Evolutionary conservation across 1,140 invertebrate genomes (phyloP).

Genomic region (Zelostemma sp.): DNA sequence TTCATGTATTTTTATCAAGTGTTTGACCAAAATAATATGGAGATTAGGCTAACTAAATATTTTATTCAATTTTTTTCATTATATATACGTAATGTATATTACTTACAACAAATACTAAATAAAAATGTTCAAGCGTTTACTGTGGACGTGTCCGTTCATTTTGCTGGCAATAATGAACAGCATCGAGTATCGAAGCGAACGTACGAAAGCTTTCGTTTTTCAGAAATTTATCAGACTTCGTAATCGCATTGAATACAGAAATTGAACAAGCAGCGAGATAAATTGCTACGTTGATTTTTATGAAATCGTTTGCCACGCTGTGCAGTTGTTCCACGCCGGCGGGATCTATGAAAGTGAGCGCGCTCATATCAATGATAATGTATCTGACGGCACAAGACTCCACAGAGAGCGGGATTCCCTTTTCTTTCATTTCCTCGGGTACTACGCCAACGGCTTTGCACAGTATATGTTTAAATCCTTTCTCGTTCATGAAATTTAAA

Average conservation of each 20-base stretch:
- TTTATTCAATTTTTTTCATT: too few relatives aligned
- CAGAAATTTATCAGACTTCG: conserved; percentile 69
- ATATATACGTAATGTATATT: too few relatives aligned
- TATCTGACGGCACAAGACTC: conserved; percentile 43
- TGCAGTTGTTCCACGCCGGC: conserved; percentile 66
- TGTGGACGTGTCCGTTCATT: conserved; percentile 9
- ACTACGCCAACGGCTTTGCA: conserved; percentile 67
- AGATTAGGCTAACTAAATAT: too few relatives aligned
- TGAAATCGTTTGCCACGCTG: conserved; percentile 60
- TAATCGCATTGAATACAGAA: conserved; percentile 71
- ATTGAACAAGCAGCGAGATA: conserved; percentile 70
- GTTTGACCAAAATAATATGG: too few relatives aligned
- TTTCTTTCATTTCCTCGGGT: conserved; percentile 56
- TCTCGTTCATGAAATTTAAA: conserved; percentile 75
- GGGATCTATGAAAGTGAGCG: conserved; percentile 68
- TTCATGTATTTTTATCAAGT: too few relatives aligned
- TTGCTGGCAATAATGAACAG: conserved; percentile 64
- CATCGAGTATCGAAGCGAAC: conserved; percentile 76
- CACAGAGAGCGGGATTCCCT: conserved; percentile 33
- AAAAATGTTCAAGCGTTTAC: not conserved
- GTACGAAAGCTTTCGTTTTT: conserved; percentile 63
- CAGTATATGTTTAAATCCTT: conserved; percentile 71
- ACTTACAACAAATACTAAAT: not conserved
- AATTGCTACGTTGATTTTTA: conserved; percentile 67
- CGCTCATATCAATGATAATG: conserved; percentile 70